Base-by-base conservation (phyloP, 2,797 vertebrate genomes). In the Lindbergichthys nudifrons region DNA sequence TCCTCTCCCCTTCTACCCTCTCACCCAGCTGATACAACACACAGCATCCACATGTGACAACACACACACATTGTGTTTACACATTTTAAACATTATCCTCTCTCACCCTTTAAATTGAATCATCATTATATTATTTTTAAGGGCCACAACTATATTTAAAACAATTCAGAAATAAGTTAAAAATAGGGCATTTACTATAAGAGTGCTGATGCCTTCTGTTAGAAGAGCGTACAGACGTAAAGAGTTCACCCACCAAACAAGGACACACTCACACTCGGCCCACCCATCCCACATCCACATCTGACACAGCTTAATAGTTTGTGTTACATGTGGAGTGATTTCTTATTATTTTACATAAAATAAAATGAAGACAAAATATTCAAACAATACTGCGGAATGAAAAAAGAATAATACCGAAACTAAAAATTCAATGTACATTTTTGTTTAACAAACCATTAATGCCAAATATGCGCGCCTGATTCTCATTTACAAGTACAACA, bases 311-410 rank as follows among this genome's bases (percentile, higher is more conserved):
- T 75, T 73, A 80, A 72, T 75, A 73, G 62, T 81, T 87, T 77
- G 80, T 88, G 70, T 82, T 81, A 79, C 82, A 84, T 18, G 46
- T 79, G 75, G 66, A 78, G 62, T 74, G 80, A 60, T 60, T 30
- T 66, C 70, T 66, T 9, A 67, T 82, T n/a, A 76, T 91, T 91
- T 85, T 89, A 90, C 82, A 91, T 78, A 56, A 78, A 87, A 85
- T 80, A 77, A 89, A 90, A 82, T 70, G 80, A 86, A 88, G 74
- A 91, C 80, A 81, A 79, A 76, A 81, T 88, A 89, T 82, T 83
- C 61, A 83, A 88, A 92, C 80, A 80, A 82, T 87, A 88, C 80
- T 81, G 74, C 69, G 80, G 77, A 86, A 87, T 60, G 56, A 60
- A 77, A 81, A 74, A 56, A 71, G 23, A 23, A 42, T n/a, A 52